phyloP scores from a whole-genome alignment of 2,888 invertebrate genomes.

The Eilema caniola region DNA sequence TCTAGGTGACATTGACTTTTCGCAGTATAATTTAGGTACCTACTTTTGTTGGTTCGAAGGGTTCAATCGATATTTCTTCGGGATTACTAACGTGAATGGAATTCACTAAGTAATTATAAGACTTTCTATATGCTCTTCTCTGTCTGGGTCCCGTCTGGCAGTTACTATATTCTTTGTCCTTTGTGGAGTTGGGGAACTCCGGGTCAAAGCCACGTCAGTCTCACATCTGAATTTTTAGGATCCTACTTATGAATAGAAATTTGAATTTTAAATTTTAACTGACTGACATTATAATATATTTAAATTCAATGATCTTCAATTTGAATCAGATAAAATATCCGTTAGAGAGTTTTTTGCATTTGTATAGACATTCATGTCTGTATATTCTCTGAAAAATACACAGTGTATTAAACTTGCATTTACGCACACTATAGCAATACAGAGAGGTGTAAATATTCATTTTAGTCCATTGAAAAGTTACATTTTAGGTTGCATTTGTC shows the following conservation, averaged over 20 bases:
- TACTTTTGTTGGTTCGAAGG: constrained; percentile 13
- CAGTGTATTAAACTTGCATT: too few species aligned
- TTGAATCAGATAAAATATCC: neutral
- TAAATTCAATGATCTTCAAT: neutral
- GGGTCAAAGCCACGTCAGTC: constrained; percentile 9
- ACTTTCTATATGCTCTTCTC: constrained; percentile 1
- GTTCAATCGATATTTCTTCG: constrained; percentile 32
- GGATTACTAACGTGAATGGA: constrained; percentile 25
- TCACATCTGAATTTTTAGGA: neutral
- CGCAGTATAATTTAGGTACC: constrained; percentile 25
- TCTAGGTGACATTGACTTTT: constrained; percentile 64
- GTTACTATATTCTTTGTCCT: constrained; percentile 6
- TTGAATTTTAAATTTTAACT: neutral
- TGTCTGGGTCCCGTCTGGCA: constrained; percentile 13
- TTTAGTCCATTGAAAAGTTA: too few species aligned
- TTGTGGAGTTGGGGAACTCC: constrained; percentile 5
- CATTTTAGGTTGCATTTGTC: too few species aligned
- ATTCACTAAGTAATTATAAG: constrained; percentile 16
- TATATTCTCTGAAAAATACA: too few species aligned
- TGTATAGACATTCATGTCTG: neutral
- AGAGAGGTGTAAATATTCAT: too few species aligned
- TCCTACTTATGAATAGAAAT: neutral
- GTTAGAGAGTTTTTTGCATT: neutral
- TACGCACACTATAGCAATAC: too few species aligned
- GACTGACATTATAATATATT: neutral